phyloP scores from a whole-genome alignment of 2,888 invertebrate genomes.

The Cheiracanthium punctorium region DNA sequence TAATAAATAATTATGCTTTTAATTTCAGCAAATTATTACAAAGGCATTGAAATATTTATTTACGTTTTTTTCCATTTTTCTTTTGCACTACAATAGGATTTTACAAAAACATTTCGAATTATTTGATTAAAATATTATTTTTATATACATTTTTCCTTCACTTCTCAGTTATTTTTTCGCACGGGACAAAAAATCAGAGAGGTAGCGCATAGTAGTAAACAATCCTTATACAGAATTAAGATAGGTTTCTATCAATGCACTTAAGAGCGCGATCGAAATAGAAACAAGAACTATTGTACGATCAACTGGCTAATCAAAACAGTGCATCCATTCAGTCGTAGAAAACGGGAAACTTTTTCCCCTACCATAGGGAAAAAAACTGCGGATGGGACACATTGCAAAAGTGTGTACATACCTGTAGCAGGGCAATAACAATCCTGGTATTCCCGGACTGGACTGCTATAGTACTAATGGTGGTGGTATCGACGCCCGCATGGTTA shows the following conservation, averaged over 20 bases:
- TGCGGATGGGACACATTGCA: not conserved
- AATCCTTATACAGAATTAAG: not conserved
- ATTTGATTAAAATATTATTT: too few relatives aligned
- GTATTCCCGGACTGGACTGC: constrained; percentile 91
- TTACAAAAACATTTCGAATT: too few relatives aligned
- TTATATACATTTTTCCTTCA: too few relatives aligned
- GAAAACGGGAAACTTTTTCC: not conserved
- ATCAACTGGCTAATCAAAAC: not conserved
- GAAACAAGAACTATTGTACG: not conserved
- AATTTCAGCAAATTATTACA: too few relatives aligned
- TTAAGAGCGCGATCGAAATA: not conserved
- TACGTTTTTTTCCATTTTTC: too few relatives aligned
- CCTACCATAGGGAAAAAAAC: not conserved
- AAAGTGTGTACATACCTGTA: constrained; percentile 84
- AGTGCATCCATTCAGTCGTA: not conserved
- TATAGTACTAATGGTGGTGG: constrained; percentile 83
- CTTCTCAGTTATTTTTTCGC: too few relatives aligned
- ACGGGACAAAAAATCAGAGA: too few relatives aligned
- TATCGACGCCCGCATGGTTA: constrained; percentile 24
- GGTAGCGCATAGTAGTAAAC: not conserved
- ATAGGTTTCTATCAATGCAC: not conserved
- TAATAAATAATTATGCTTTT: too few relatives aligned
- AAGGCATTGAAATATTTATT: too few relatives aligned
- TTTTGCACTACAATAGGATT: too few relatives aligned
- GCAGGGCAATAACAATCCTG: constrained; percentile 89